Evolutionary conservation across 1,140 invertebrate species (phyloP), one percentile per base, ranked within the genome.

Genomic region (Drosophila kanapiae): DNA sequence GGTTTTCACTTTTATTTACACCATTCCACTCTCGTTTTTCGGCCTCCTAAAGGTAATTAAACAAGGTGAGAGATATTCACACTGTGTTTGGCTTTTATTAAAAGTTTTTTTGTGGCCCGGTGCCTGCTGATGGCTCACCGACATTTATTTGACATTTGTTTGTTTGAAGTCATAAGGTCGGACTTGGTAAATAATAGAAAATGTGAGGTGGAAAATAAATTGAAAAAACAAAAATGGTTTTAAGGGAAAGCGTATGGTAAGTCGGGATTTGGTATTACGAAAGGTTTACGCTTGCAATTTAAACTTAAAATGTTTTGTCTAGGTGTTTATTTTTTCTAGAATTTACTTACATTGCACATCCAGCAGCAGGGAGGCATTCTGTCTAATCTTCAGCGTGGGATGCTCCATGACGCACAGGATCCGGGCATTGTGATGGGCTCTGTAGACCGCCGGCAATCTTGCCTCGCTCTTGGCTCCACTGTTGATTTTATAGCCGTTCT

Each of bases 321-420:
- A 38, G 5, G 13, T 16, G 6, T 16, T 38, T 3, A 8, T 9
- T 11, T 35, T 33, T 53, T 13, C 10, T 13, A 18, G 29, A 23
- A 37, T 4, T 4, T 2, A 96, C 96, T 97, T 93, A 97, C 96
- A 97, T 94, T 97, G 96, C 43, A 97, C 96, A 93, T 97, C 96
- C 16, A 97, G 94, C 4, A 96, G 94, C 3, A 96, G 95, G 16
- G 95, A 96, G 57, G 96, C 96, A 80, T 96, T 96, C 75, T 96
- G 94, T 0, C 95, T 94, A 14, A 94, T 94, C 18, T 95, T 93
- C 47, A 97, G 93, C 5, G 96, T 95, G 37, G 95, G 94, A 93
- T 97, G 96, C 74, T 95, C 94, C 6, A 96, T 96, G 59, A 96
- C 94, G 92, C 96, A 97, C 31, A 95, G 94, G 45, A 97, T 95